Conservation (phyloP, 2,888 invertebrate genomes). For the Tenodera sinensis region DNA sequence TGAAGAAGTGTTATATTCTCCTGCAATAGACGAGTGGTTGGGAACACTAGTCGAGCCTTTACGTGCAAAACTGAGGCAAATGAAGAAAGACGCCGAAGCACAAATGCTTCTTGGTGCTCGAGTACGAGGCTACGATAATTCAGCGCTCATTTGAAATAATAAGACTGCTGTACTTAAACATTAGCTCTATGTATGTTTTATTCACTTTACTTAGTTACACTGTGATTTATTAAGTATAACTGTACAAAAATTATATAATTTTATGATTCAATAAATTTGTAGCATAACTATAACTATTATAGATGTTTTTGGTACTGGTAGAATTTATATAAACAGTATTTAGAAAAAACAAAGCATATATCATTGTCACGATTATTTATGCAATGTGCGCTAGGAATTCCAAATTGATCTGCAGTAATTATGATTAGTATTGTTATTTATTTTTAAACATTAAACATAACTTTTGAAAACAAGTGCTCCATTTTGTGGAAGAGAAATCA, state of each 20-base stretch:
- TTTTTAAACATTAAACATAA: no score
- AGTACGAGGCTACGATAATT: slow-evolving; percentile 24
- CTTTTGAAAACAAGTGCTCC: no score
- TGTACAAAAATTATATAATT: not conserved
- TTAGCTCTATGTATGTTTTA: not conserved
- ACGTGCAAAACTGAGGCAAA: slow-evolving; percentile 48
- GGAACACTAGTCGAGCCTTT: slow-evolving; percentile 55
- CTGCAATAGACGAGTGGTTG: slow-evolving; percentile 59
- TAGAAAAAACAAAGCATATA: no score
- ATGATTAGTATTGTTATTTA: no score
- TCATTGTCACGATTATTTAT: no score
- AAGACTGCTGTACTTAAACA: not conserved
- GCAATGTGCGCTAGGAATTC: no score
- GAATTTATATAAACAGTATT: no score
- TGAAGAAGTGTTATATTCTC: slow-evolving; percentile 52
- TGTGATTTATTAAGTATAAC: not conserved
- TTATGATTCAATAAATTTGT: not conserved
- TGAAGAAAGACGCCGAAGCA: slow-evolving; percentile 52
- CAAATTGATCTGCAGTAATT: no score
- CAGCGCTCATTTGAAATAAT: not conserved
- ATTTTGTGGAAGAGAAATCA: no score
- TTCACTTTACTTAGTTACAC: not conserved
- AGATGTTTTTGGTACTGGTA: no score
- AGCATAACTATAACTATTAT: not conserved
- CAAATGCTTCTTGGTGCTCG: slow-evolving; percentile 50